Evolutionary conservation across 1,140 invertebrate species (phyloP).

Genomic region (Heliconius hewitsoni): DNA sequence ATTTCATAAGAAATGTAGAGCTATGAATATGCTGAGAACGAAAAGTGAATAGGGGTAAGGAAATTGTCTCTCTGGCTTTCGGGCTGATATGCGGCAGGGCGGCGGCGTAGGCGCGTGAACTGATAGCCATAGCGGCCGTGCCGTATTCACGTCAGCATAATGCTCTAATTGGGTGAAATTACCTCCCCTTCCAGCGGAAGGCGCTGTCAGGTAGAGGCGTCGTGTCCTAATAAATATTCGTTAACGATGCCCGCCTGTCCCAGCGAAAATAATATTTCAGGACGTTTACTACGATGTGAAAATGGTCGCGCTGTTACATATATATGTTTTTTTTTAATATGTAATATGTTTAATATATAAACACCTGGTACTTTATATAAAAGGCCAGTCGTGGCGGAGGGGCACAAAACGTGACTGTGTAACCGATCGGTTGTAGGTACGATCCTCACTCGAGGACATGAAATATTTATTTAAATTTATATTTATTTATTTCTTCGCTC

Average conservation of each 20-base stretch:
- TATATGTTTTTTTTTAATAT: constrained; percentile 28
- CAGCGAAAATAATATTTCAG: constrained; percentile 77
- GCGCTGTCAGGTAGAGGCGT: constrained; percentile 69
- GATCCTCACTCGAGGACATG: too few species aligned
- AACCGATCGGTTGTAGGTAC: too few species aligned
- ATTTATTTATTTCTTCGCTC: too few species aligned
- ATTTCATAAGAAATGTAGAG: constrained; percentile 66
- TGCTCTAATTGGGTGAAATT: constrained; percentile 79
- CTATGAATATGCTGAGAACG: constrained; percentile 60
- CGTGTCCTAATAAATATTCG: constrained; percentile 77
- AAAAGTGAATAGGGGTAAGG: constrained; percentile 69
- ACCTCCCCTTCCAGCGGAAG: constrained; percentile 68
- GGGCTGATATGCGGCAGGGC: constrained; percentile 41
- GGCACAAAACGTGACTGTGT: too few species aligned
- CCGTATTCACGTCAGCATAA: constrained; percentile 79
- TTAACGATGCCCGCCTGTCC: constrained; percentile 72
- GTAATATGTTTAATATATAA: too few species aligned
- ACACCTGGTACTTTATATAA: constrained; percentile 41
- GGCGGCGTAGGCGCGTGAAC: constrained; percentile 40
- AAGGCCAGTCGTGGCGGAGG: too few species aligned
- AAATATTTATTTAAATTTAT: too few species aligned
- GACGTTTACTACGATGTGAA: constrained; percentile 65
- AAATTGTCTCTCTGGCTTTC: constrained; percentile 66
- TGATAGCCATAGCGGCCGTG: constrained; percentile 74
- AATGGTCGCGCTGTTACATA: constrained; percentile 65